Percentiles rank a stretch among this genome's conserved stretches.
Conservation (phyloP, 37 sponge, comb jelly and placozoan species). For the Tethya wilhelma region DNA sequence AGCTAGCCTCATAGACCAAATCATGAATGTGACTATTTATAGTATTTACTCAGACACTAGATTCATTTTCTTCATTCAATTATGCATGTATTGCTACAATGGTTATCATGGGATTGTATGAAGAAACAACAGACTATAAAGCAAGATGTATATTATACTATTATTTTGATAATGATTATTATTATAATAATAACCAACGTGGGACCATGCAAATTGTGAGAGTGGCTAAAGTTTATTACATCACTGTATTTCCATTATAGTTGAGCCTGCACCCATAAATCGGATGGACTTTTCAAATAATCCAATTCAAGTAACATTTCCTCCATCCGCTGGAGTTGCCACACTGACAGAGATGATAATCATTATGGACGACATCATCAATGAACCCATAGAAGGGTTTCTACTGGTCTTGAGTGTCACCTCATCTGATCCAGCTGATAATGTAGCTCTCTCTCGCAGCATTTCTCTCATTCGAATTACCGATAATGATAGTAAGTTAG, state of each 20-base stretch:
- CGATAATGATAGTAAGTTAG: slow-evolving; percentile 24
- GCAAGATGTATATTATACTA: too few relatives aligned
- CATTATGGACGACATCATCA: background rate
- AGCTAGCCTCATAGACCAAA: background rate
- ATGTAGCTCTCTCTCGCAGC: background rate
- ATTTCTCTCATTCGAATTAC: background rate
- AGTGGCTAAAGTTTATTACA: too few relatives aligned
- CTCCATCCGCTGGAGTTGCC: background rate
- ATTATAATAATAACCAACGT: too few relatives aligned
- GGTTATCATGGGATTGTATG: background rate
- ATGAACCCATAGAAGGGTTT: background rate
- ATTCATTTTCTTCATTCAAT: background rate
- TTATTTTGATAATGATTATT: too few relatives aligned
- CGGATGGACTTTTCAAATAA: background rate
- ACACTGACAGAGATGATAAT: background rate
- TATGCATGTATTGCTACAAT: background rate
- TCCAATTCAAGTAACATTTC: background rate
- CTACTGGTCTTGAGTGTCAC: background rate
- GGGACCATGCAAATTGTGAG: too few relatives aligned
- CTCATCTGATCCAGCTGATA: background rate
- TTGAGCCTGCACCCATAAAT: too few relatives aligned
- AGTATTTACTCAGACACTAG: background rate
- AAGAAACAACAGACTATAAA: background rate
- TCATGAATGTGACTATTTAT: background rate
- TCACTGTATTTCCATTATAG: too few relatives aligned